Conservation (phyloP, 2,113 vertebrate species). For the Rostratula benghalensis region DNA sequence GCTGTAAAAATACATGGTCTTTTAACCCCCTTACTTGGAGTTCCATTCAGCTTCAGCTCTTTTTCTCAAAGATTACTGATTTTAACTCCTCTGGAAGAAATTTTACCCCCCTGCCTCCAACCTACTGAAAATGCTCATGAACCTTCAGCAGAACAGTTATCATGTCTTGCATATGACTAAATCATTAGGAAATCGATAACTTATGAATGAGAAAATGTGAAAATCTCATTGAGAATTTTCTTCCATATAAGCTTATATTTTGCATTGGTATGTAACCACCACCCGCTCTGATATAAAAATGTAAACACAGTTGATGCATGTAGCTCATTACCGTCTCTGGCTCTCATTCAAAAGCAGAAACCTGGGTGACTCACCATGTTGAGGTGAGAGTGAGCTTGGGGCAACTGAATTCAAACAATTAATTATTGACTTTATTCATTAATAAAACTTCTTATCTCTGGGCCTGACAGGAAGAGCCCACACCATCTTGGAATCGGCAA, state of each 20-base stretch:
- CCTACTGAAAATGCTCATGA: not conserved
- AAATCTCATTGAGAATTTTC: not conserved
- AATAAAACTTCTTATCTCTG: not conserved
- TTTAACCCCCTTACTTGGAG: not conserved
- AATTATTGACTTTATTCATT: not conserved
- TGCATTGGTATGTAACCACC: not conserved
- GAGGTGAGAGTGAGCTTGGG: not conserved
- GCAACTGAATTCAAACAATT: not conserved
- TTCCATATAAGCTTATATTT: not conserved
- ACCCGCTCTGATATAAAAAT: not conserved
- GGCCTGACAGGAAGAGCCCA: not conserved
- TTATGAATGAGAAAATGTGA: not conserved
- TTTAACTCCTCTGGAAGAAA: not conserved
- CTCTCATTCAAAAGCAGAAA: constrained; percentile 5
- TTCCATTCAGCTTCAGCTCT: not conserved
- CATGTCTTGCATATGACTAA: not conserved
- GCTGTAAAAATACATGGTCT: not conserved
- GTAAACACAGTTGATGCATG: not conserved
- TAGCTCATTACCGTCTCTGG: not conserved
- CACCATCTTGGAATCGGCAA: not conserved
- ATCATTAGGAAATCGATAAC: not conserved
- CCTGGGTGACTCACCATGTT: not conserved
- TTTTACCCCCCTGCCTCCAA: not conserved
- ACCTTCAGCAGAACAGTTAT: fast-evolving
- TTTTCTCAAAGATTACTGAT: not conserved